Evolutionary conservation across 2,888 invertebrate genomes (phyloP).

Genomic region (Cordylochernes scorpioides): DNA sequence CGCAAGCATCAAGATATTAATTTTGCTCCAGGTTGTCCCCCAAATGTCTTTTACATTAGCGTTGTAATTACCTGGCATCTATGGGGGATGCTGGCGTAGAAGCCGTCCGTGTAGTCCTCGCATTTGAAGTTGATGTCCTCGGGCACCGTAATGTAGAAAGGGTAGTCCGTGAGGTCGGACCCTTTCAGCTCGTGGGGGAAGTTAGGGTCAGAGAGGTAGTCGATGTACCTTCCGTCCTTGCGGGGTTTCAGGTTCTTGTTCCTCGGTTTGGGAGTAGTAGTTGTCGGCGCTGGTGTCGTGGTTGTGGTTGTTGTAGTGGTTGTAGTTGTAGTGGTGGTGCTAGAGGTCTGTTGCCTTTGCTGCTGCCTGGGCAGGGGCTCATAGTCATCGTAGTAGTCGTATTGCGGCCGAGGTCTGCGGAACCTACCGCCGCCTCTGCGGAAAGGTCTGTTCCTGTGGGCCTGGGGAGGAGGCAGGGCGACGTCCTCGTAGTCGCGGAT

Average conservation of each 20-base stretch:
- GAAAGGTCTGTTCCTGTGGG: slow-evolving; percentile 1
- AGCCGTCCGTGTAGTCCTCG: slow-evolving; percentile 55
- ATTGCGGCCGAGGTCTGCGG: background rate
- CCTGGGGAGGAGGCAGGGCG: background rate
- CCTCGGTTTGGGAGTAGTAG: slow-evolving; percentile 12
- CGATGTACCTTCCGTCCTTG: slow-evolving; percentile 21
- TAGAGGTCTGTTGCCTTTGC: slow-evolving; percentile 4
- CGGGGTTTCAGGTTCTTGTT: slow-evolving; percentile 12
- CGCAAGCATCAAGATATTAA: no score
- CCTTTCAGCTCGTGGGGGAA: slow-evolving; percentile 62
- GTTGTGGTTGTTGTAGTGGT: slow-evolving; percentile 13
- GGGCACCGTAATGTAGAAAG: slow-evolving; percentile 45
- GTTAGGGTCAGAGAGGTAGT: slow-evolving; percentile 68
- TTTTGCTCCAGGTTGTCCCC: no score
- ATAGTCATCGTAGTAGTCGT: background rate
- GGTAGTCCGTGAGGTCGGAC: slow-evolving; percentile 57
- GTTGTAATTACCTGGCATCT: slow-evolving; percentile 40
- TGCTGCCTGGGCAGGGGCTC: slow-evolving; percentile 1
- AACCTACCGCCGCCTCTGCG: no score
- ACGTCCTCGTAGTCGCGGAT: background rate
- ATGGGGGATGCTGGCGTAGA: slow-evolving; percentile 60
- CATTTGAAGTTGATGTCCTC: slow-evolving; percentile 60
- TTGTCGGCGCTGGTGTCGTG: slow-evolving; percentile 8
- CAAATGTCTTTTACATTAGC: no score
- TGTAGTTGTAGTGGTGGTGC: slow-evolving; percentile 12